Conservation (phyloP, 1,140 invertebrate genomes). For the Anthonomus grandis region DNA sequence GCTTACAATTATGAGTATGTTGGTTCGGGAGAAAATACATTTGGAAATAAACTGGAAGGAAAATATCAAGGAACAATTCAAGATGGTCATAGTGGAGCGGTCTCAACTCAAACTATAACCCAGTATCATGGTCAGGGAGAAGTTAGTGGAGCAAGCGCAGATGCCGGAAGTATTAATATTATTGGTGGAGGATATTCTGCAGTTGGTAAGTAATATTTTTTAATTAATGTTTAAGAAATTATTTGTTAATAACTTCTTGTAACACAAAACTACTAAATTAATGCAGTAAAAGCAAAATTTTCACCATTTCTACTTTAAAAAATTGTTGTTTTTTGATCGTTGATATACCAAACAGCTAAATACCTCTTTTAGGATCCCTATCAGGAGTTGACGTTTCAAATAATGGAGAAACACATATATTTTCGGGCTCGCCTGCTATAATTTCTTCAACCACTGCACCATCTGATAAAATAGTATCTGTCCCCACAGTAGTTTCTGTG, state of each 20-base stretch:
- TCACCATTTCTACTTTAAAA: neutral
- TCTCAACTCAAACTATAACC: neutral
- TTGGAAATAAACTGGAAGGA: neutral
- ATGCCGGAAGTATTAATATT: conserved; percentile 36
- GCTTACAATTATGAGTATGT: too few species aligned
- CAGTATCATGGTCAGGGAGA: neutral
- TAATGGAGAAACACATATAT: neutral
- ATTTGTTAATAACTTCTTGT: too few species aligned
- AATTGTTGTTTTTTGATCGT: too few species aligned
- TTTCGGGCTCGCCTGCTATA: conserved; percentile 19
- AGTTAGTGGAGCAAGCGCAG: neutral
- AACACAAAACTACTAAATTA: too few species aligned
- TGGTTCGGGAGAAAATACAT: too few species aligned
- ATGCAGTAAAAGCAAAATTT: neutral
- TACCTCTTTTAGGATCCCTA: conserved; percentile 10
- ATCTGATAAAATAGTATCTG: conserved; percentile 7
- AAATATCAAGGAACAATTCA: neutral
- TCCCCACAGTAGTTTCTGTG: conserved; percentile 37
- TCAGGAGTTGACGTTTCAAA: conserved; percentile 20
- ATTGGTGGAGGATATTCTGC: conserved; percentile 41
- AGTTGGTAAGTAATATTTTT: conserved; percentile 34
- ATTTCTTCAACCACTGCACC: conserved; percentile 18
- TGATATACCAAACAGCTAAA: too few species aligned
- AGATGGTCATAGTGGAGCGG: neutral
- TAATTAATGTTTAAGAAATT: too few species aligned